A percentile compares a stretch with the other conserved stretches of the same genome.
phyloP scores from a whole-genome alignment of 2,113 vertebrate genomes.

The Ranitomeya variabilis region DNA sequence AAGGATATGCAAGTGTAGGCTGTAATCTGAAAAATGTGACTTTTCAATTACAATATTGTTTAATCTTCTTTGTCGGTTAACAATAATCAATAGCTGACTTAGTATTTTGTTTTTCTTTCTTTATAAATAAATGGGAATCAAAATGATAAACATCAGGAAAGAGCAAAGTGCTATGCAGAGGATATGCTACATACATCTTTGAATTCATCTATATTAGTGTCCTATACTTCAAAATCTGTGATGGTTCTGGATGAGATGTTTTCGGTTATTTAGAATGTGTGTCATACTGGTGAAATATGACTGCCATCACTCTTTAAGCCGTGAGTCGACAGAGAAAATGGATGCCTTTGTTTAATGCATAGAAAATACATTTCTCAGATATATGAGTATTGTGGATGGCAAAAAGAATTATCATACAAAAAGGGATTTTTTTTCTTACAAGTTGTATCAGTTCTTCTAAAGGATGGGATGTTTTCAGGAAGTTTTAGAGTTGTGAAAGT shows the following conservation, averaged over 20 bases:
- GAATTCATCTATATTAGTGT: conserved; percentile 48
- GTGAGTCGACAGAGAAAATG: conserved; percentile 45
- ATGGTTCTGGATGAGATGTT: conserved; percentile 53
- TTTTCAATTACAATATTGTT: conserved; percentile 18
- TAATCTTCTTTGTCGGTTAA: conserved; percentile 24
- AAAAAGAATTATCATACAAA: conserved; percentile 28
- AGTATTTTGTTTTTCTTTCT: conserved; percentile 40
- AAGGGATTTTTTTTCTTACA: conserved; percentile 2
- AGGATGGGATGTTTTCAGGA: background rate
- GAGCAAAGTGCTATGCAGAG: conserved; percentile 24
- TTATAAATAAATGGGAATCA: conserved; percentile 40
- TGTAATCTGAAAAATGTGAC: conserved; percentile 10
- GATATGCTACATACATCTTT: conserved; percentile 29
- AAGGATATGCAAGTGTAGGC: background rate
- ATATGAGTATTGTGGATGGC: conserved; percentile 35
- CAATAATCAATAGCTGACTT: conserved; percentile 46
- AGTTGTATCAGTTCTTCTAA: conserved; percentile 26
- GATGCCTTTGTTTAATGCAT: conserved; percentile 57
- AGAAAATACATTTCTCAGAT: conserved; percentile 48
- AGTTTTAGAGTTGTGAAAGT: background rate
- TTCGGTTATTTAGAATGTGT: conserved; percentile 54
- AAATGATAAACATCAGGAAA: conserved; percentile 30
- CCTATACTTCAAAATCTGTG: conserved; percentile 52
- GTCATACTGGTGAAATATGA: conserved; percentile 53
- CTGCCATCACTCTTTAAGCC: conserved; percentile 42